Conservation (phyloP, 2,888 invertebrate genomes). For the Aphodius granarius region DNA sequence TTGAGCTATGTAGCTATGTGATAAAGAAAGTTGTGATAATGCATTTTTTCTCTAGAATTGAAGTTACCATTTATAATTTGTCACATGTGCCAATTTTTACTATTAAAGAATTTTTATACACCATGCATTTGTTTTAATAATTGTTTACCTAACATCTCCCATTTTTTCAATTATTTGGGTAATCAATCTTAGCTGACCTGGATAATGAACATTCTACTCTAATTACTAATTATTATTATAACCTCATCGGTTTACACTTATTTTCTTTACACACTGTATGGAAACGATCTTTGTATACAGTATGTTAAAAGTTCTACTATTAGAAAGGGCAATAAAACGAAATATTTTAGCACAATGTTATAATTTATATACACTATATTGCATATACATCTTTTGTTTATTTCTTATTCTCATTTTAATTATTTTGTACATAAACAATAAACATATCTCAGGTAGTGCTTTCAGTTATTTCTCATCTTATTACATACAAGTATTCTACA, state of each 20-base stretch:
- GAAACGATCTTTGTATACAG: too few relatives aligned
- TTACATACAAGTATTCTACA: slow-evolving; percentile 15
- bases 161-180: too few relatives aligned
- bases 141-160: too few relatives aligned
- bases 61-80: background rate
- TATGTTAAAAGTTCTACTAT: background rate
- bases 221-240: too few relatives aligned
- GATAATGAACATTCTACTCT: too few relatives aligned
- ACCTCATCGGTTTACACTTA: too few relatives aligned
- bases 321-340: background rate
- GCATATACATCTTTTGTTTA: slow-evolving; percentile 26
- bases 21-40: background rate
- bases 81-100: too few relatives aligned
- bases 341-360: slow-evolving; percentile 24
- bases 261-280: too few relatives aligned
- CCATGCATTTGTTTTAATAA: too few relatives aligned
- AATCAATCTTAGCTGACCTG: too few relatives aligned
- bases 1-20: too few relatives aligned
- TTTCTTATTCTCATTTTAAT: background rate
- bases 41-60: background rate
- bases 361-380: slow-evolving; percentile 29
- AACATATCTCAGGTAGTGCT: slow-evolving; percentile 28
- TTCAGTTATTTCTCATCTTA: background rate
- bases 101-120: background rate
- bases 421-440: slow-evolving; percentile 28